Conservation (phyloP, 2,888 invertebrate genomes). For the Metallyticus violacea region DNA sequence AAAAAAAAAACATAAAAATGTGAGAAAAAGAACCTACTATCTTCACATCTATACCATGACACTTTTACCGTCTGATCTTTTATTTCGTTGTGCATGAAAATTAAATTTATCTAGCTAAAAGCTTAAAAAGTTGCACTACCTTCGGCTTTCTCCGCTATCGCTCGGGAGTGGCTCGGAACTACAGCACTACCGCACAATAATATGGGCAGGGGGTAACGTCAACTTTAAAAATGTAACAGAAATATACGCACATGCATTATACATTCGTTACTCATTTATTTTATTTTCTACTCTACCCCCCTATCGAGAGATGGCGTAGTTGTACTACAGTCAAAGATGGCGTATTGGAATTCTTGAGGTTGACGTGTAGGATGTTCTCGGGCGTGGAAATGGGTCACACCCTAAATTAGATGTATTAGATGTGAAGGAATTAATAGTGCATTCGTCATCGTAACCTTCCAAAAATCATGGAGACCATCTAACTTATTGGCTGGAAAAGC, state of each 20-base stretch:
- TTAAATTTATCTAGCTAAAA: too few relatives aligned
- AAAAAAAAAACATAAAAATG: too few relatives aligned
- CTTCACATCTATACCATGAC: too few relatives aligned
- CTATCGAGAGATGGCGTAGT: background rate
- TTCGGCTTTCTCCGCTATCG: too few relatives aligned
- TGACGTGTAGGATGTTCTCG: slow-evolving; percentile 43
- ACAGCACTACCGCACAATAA: too few relatives aligned
- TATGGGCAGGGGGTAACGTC: too few relatives aligned
- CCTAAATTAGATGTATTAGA: slow-evolving; percentile 29
- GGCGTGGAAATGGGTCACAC: slow-evolving; percentile 42
- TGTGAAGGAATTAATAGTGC: background rate
- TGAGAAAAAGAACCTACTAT: too few relatives aligned
- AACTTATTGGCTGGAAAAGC: background rate
- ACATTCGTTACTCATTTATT: background rate
- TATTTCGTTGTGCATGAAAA: too few relatives aligned
- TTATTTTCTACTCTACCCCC: background rate
- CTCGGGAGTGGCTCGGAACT: too few relatives aligned
- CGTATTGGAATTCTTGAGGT: slow-evolving; percentile 27
- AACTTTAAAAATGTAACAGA: background rate
- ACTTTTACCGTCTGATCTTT: too few relatives aligned
- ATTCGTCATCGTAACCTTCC: background rate
- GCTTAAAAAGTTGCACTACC: too few relatives aligned
- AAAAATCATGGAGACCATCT: background rate
- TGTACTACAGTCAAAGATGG: slow-evolving; percentile 14
- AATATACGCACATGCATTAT: too few relatives aligned